Evolutionary conservation across 2,797 vertebrate species (phyloP), one percentile per base, ranked within the genome.

Genomic region (Lates japonicus): DNA sequence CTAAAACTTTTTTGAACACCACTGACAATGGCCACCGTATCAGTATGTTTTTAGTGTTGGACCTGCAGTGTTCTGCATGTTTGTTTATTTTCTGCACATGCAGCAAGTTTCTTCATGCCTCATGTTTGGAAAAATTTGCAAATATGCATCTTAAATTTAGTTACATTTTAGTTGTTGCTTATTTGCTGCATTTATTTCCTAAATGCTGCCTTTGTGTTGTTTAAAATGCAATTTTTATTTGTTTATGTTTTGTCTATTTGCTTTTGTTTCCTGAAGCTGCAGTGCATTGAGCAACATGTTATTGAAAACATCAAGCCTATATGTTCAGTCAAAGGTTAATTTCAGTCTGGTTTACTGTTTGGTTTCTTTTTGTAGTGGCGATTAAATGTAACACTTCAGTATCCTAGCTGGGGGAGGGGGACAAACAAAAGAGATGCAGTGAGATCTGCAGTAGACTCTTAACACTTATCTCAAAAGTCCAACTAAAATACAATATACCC

Each of bases 31-130:
- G 19, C 42, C 7, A 1, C 55, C 41, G 25, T 33, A 31, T 33
- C 48, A 0, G 2, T 60, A 4, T 22, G n/a, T 52, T 44, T 33
- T 41, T 22, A 37, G 11, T 44, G 22, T 42, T 46, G 2, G 14
- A 48, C 13, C 29, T 61, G 41, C 41, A 14, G 41, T 13, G 41
- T 42, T 42, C 3, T 35, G 3, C 19, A 8, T n/a, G n/a, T 46
- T 44, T 66, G 41, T 20, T 33, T 52, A 4, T 39, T 41, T 41
- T 71, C 19, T 71, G 55, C 67, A 41, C 39, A 31, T 76, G 9
- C 10, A 57, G 7, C 19, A 19, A 42, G n/a, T 49, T 12, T 62
- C 19, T 68, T 48, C 7, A 16, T 71, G 49, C 4, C 49, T 22
- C 51, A 25, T 29, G 11, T 2, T 2, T 70, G 44, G 17, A 59